Evolutionary conservation across 2,113 vertebrate species (phyloP).

Genomic region (Tichodroma muraria): DNA sequence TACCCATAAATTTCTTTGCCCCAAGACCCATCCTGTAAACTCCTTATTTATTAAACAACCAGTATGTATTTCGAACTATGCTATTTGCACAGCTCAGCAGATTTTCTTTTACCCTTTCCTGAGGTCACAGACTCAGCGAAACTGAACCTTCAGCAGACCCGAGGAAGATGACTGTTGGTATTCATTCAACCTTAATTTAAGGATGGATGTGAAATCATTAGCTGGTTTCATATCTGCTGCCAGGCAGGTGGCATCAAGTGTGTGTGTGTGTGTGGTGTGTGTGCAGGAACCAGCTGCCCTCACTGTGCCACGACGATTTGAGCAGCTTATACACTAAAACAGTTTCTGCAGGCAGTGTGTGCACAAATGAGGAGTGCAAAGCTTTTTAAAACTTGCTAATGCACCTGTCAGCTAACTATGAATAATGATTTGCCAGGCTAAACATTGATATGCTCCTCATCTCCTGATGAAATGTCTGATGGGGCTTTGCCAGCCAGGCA

Average conservation of each 20-base stretch:
- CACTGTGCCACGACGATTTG: accelerated
- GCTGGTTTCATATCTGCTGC: neutral
- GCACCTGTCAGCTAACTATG: neutral
- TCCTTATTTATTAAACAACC: neutral
- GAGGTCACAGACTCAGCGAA: neutral
- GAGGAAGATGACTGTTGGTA: neutral
- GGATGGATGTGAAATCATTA: neutral
- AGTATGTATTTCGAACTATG: neutral
- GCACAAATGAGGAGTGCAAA: neutral
- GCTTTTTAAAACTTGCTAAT: neutral
- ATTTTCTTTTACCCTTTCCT: neutral
- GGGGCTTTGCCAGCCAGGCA: neutral
- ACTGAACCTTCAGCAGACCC: neutral
- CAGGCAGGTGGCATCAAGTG: neutral
- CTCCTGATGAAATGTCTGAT: neutral
- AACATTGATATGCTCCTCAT: neutral
- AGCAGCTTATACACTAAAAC: neutral
- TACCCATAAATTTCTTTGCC: neutral
- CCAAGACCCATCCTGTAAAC: neutral
- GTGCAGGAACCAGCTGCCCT: neutral
- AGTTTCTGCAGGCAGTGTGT: neutral
- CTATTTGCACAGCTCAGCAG: neutral
- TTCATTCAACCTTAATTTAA: neutral
- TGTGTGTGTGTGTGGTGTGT: accelerated
- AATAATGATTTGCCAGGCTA: neutral